A percentile compares a stretch with the other conserved stretches of the same genome.
phyloP scores from a whole-genome alignment of 2,888 invertebrate genomes.

The Drosophila kambysellisi region DNA sequence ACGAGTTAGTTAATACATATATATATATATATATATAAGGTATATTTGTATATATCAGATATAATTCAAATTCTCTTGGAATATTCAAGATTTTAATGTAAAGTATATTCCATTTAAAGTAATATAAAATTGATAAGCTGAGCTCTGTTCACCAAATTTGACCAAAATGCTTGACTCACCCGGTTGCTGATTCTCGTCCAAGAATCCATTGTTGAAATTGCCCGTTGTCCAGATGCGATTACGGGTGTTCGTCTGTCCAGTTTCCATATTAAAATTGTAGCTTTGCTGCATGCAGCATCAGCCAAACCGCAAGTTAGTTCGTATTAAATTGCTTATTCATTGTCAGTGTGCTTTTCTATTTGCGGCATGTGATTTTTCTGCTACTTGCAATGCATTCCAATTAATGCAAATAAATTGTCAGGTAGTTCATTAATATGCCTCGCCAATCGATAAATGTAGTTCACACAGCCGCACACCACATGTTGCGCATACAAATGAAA shows the following conservation, averaged over 20 bases:
- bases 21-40: not conserved
- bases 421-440: conserved; percentile 45
- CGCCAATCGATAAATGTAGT: conserved; percentile 40
- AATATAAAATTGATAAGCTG: not conserved
- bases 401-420: conserved; percentile 7
- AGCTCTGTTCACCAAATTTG: not conserved
- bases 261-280: conserved; percentile 47
- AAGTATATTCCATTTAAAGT: not conserved
- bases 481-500: conserved; percentile 66
- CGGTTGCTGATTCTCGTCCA: conserved; percentile 68
- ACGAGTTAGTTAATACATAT: not conserved
- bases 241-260: conserved; percentile 54
- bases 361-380: conserved; percentile 52
- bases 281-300: not conserved
- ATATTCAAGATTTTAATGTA: not conserved
- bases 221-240: conserved; percentile 78
- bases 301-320: conserved; percentile 21
- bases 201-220: conserved; percentile 69
- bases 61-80: conserved; percentile 12
- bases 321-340: conserved; percentile 32
- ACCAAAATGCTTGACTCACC: conserved; percentile 56
- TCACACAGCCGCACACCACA: conserved; percentile 54
- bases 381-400: conserved; percentile 23
- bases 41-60: not conserved
- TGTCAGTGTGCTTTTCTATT: conserved; percentile 28